Evolutionary conservation across 2,888 invertebrate species (phyloP).

Genomic region (Mimachlamys varia): DNA sequence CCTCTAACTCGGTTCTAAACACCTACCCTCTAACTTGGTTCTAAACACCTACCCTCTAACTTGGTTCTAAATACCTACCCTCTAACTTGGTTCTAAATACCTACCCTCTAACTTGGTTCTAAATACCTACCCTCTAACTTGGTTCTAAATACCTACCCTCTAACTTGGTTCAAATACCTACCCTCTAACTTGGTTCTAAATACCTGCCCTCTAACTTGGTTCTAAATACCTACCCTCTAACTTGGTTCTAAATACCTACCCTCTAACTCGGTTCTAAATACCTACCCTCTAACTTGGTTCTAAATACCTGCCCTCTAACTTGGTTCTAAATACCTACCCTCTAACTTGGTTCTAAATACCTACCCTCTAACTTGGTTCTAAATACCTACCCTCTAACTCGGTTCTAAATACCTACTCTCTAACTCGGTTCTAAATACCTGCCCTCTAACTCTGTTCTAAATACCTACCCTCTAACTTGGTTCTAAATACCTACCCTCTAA

Average conservation of each 20-base stretch:
- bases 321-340: conserved; percentile 92
- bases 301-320: conserved; percentile 91
- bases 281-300: conserved; percentile 91
- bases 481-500: conserved; percentile 92
- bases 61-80: conserved; percentile 91
- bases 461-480: conserved; percentile 91
- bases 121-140: conserved; percentile 91
- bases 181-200: conserved; percentile 92
- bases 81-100: conserved; percentile 92
- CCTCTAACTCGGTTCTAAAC: conserved; percentile 91
- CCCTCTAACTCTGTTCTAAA: no score
- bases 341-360: conserved; percentile 91
- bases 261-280: conserved; percentile 91
- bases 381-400: background rate
- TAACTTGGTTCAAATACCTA: conserved; percentile 89
- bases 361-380: conserved; percentile 91
- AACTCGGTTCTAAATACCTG: background rate
- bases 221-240: conserved; percentile 92
- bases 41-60: conserved; percentile 92
- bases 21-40: conserved; percentile 91
- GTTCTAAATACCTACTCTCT: background rate
- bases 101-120: conserved; percentile 91
- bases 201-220: conserved; percentile 91
- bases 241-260: conserved; percentile 91
- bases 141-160: conserved; percentile 92